Conservation (phyloP, 2,888 invertebrate species). For the Melanostoma mellinum region DNA sequence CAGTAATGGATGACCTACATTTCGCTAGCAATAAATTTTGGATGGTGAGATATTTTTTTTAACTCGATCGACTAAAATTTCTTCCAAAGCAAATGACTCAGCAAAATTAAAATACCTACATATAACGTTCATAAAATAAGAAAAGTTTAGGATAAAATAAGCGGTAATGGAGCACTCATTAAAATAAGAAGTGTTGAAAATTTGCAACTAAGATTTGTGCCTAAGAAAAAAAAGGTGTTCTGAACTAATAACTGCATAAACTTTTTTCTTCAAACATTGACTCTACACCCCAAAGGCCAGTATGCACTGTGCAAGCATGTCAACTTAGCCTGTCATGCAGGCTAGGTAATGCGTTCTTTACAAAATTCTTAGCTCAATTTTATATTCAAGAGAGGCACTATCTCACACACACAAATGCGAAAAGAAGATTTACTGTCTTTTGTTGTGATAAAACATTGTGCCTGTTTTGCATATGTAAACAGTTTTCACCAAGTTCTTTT, state of each 20-base stretch:
- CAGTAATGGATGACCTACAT: too few species aligned
- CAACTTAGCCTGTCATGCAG: conserved; percentile 1
- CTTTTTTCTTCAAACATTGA: too few species aligned
- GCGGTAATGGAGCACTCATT: too few species aligned
- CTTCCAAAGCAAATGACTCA: conserved; percentile 33
- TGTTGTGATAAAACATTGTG: conserved; percentile 2
- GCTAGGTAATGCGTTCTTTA: conserved; percentile 38
- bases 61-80: conserved; percentile 22
- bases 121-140: conserved; percentile 42
- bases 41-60: conserved; percentile 29
- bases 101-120: conserved; percentile 14
- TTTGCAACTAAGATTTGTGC: too few species aligned
- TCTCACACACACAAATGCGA: conserved; percentile 6
- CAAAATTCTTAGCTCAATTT: conserved; percentile 29
- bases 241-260: too few species aligned
- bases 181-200: too few species aligned
- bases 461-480: conserved; percentile 33
- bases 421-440: conserved; percentile 5
- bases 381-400: conserved; percentile 20
- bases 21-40: too few species aligned
- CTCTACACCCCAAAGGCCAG: too few species aligned
- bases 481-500: conserved; percentile 18
- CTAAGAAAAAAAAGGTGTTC: too few species aligned
- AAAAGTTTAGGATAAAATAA: conserved; percentile 11
- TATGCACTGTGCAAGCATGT: neutral